Percentiles rank a stretch among this genome's conserved stretches.
Evolutionary conservation across 1,140 invertebrate species (phyloP).

Genomic region (Chironomus striatipennis): DNA sequence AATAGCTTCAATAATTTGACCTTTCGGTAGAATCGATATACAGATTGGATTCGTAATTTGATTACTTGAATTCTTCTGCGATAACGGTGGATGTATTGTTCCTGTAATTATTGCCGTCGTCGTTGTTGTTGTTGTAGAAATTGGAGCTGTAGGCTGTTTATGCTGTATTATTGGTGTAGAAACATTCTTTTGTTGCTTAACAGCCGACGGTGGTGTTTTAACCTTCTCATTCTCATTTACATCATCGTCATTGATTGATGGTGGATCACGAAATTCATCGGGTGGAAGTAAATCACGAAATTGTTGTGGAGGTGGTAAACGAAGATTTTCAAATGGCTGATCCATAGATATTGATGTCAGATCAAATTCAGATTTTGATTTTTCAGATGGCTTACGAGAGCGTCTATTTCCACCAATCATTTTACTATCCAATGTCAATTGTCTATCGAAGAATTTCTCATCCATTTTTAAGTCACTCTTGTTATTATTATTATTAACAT

Average conservation of each 20-base stretch:
- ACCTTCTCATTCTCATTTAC: not conserved
- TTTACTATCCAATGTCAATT: not conserved
- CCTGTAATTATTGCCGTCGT: not conserved
- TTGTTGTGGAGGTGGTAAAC: slow-evolving; percentile 70
- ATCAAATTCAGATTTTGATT: slow-evolving; percentile 48
- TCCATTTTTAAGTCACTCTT: no score
- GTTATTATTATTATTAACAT: no score
- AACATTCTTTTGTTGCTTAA: not conserved
- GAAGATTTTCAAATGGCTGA: slow-evolving; percentile 63
- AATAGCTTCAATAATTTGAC: slow-evolving; percentile 36
- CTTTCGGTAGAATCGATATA: slow-evolving; percentile 30
- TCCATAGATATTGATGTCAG: slow-evolving; percentile 42
- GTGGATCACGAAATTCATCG: slow-evolving; percentile 57
- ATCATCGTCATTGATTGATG: slow-evolving; percentile 25
- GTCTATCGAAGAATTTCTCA: no score
- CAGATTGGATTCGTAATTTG: not conserved
- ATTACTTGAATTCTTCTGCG: slow-evolving; percentile 25
- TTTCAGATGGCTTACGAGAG: slow-evolving; percentile 33
- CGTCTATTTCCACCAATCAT: not conserved
- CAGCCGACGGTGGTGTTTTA: not conserved
- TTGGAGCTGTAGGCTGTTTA: not conserved
- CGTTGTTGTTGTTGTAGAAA: not conserved
- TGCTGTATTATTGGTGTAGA: not conserved
- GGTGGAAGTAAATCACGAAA: slow-evolving; percentile 69
- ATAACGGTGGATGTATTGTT: slow-evolving; percentile 24